Evolutionary conservation across 2,797 vertebrate genomes (phyloP).

Genomic region (Phrynocephalus vlangalii): DNA sequence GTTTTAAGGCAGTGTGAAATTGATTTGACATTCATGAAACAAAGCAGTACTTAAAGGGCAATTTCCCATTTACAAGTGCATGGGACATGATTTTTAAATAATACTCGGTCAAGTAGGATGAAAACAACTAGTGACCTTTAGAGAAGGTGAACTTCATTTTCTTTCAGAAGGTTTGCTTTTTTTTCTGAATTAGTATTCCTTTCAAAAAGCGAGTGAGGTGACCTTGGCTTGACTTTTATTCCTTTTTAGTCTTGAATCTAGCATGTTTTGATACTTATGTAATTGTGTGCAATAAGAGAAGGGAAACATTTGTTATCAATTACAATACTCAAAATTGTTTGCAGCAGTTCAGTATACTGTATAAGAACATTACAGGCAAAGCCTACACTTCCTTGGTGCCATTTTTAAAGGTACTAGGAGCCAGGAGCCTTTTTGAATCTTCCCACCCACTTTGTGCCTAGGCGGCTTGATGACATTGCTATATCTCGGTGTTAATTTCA

Average conservation of each 20-base stretch:
- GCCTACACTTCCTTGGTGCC: neutral
- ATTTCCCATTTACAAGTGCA: neutral
- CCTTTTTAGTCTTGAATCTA: neutral
- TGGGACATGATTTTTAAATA: slow-evolving; percentile 6
- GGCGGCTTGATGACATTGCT: neutral
- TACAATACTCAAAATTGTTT: neutral
- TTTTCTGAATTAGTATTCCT: neutral
- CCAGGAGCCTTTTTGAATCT: neutral
- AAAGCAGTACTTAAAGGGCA: neutral
- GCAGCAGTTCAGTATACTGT: neutral
- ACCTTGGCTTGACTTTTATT: neutral
- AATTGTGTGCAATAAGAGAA: neutral
- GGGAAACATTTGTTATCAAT: neutral
- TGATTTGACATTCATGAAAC: neutral
- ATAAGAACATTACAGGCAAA: neutral
- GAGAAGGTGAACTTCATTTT: neutral
- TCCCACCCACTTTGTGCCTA: neutral
- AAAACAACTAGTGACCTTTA: neutral
- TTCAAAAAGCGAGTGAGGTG: no score
- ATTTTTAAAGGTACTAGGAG: neutral
- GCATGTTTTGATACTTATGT: neutral
- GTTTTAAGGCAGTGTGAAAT: neutral
- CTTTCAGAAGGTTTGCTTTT: neutral
- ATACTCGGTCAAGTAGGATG: neutral
- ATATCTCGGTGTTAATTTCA: neutral